Evolutionary conservation across 2,888 invertebrate species (phyloP), one percentile per base, ranked within the genome.

Genomic region (Andrena dorsata): DNA sequence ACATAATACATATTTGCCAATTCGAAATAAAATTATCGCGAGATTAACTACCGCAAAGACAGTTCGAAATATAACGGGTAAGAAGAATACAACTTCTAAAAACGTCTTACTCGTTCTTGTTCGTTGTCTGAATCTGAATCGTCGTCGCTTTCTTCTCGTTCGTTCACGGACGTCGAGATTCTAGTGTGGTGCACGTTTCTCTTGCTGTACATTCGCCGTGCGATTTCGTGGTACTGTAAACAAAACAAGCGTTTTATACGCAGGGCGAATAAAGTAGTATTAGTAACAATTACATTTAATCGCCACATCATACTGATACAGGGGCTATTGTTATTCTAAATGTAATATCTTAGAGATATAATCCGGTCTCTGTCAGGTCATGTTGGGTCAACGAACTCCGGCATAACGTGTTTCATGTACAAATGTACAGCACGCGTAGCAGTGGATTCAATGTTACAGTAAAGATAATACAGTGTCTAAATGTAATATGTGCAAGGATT

Each of bases 41-140:
- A 41, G 41, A 41, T 41, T 16, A 41, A 56, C 4, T 56, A 23
- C 13, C 56, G 3, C 23, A 23, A 56, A 56, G 10, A 26, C 26
- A 53, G 7, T 53, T 10, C 23, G 53, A 53, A 53, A 23, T 20
- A 53, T 53, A 56, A 26, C 41, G 16, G 5, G 5, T 41, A 41
- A 41, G 5, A 4, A 4, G 41, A 41, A 41, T 41, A 41, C 10
- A 23, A 66, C 23, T 47, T 10, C 2, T 2, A 28, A 73, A 4
- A 26, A 49, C 23, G 10, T 47, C 92, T 94, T 83, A 96, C 96
- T 92, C 95, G 92, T 83, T 95, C 95, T 92, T 94, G 94, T 77
- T 95, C 95, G 0, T 94, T 94, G 82, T 96, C 96, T 0, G 96
- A 95, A 77, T 96, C 96, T 0, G 96, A 95, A 77, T 96, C 96